Base-by-base conservation (phyloP, 2,113 vertebrate species). In the Gymnocephalus cernua region DNA sequence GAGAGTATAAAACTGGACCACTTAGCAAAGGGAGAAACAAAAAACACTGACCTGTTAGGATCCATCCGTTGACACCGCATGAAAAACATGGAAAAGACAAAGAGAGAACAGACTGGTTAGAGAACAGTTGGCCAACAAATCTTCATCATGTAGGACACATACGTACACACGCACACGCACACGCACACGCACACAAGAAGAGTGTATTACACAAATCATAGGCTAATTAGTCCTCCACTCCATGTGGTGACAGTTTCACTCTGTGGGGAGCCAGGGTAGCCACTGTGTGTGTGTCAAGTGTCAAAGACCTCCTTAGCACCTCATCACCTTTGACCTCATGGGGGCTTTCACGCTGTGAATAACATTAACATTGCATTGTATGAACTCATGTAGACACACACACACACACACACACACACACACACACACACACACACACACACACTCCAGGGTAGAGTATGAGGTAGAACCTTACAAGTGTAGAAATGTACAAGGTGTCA, bases 181-280 rank as follows among this genome's bases (percentile, higher is more conserved):
- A 2, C 18, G 7, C 56, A 50, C 66, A 65, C 35, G 41, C 29
- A 0, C 47, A 67, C 38, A n/a, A 68, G 77, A 32, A 56, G 82
- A 87, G 89, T 85, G 86, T 47, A 50, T 79, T 59, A 68, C 88
- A 93, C 89, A 94, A 93, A 94, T 94, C 92, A 91, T 56, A 44
- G 71, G 32, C 79, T 92, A 88, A 94, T 94, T 92, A 91, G 89
- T 85, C 27, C 29, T 86, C 71, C 89, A 82, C 88, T 90, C 74
- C 84, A 88, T 77, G 91, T 90, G 94, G 89, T 95, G 94, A 94
- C 92, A 93, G 93, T 91, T 88, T 80, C 67, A 81, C 90, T 89
- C 88, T 63, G 82, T 74, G 44, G 88, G 92, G 85, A 87, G 78
- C 74, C 74, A 3, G 54, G 32, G 18, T 62, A 86, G 71, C 70